These are phyloP conservation scores for Lamprologus tigripictilis DNA, from an alignment of 2,113 vertebrate genomes.

Conservation along the genomic window DNA sequence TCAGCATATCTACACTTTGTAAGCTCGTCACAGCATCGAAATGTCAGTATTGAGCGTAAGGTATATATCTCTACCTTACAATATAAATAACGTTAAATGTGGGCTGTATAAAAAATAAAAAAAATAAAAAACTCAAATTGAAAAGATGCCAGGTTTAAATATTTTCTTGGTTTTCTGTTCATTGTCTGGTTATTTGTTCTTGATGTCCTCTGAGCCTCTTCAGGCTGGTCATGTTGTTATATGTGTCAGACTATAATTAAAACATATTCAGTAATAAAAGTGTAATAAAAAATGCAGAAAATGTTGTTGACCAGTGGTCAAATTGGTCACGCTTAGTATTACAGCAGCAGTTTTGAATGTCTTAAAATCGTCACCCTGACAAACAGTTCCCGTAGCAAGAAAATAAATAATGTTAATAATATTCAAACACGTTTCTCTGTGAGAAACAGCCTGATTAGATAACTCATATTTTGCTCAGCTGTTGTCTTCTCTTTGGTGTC, in stretches of 20 bases:
- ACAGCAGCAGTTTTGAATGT: background rate
- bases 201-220: background rate
- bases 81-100: background rate
- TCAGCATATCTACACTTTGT: background rate
- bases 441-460: background rate
- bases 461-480: background rate
- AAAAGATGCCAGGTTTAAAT: background rate
- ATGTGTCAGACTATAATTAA: background rate
- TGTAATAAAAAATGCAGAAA: background rate
- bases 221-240: background rate
- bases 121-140: background rate
- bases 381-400: background rate
- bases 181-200: background rate
- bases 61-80: background rate
- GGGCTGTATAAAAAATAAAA: background rate
- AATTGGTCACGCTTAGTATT: background rate
- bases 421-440: background rate
- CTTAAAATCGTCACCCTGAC: background rate
- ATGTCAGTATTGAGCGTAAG: background rate
- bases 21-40: background rate
- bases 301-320: background rate
- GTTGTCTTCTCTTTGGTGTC: background rate
- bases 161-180: background rate
- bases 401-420: background rate
- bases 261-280: background rate